phyloP scores from a whole-genome alignment of 1,140 invertebrate species.

The Drosophila mojavensis region DNA sequence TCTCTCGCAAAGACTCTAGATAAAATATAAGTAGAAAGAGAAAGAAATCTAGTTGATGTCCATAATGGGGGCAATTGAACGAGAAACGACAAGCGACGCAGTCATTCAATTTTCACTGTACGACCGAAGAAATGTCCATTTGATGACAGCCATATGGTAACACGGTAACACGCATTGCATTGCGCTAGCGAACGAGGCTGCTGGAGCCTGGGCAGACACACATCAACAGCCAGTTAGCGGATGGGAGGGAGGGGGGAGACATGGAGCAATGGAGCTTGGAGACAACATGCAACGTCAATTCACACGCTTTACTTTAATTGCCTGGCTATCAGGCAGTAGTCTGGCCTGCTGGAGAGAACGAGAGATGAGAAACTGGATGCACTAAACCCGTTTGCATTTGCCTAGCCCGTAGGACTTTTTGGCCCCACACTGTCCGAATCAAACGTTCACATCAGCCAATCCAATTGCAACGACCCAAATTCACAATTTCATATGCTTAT shows the following conservation, averaged over 20 bases:
- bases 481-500: constrained; percentile 1
- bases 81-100: constrained; percentile 42
- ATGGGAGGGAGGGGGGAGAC: background rate
- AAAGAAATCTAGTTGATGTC: constrained; percentile 64
- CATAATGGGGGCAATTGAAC: constrained; percentile 70
- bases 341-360: background rate
- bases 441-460: constrained; percentile 6
- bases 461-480: constrained; percentile 26
- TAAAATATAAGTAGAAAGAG: constrained; percentile 32
- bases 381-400: constrained; percentile 21
- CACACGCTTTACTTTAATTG: constrained; percentile 69
- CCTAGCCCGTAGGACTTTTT: constrained; percentile 5
- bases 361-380: background rate
- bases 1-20: background rate
- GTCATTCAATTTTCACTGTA: constrained; percentile 61
- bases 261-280: background rate
- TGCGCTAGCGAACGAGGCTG: constrained; percentile 12
- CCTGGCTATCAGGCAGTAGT: background rate
- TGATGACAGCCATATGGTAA: constrained; percentile 51
- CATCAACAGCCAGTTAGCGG: constrained; percentile 23
- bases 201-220: constrained; percentile 3
- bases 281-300: constrained; percentile 45
- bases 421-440: constrained; percentile 10
- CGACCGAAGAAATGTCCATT: constrained; percentile 7
- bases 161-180: constrained; percentile 69